Evolutionary conservation across 2,113 vertebrate genomes (phyloP).

Genomic region (Archilochus colubris): DNA sequence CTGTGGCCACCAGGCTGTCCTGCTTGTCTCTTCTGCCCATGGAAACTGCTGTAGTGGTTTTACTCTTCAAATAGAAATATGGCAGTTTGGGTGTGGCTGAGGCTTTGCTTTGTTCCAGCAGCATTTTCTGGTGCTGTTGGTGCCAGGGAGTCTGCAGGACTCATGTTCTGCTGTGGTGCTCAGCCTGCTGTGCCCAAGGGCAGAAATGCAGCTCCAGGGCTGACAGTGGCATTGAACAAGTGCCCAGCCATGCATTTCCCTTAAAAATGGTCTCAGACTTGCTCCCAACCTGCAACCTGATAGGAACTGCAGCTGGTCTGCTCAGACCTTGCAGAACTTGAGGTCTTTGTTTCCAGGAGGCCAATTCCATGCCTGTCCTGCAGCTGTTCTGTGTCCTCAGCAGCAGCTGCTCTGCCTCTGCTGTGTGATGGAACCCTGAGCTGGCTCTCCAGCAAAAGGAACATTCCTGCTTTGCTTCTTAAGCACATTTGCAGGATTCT

Average conservation of each 20-base stretch:
- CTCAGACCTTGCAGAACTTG: neutral
- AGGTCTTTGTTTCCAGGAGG: neutral
- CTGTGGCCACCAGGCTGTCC: neutral
- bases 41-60: neutral
- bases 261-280: neutral
- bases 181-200: neutral
- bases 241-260: neutral
- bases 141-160: neutral
- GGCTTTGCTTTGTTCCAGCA: neutral
- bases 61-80: rapidly evolving
- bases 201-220: neutral
- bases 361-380: neutral
- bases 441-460: neutral
- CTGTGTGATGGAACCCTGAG: neutral
- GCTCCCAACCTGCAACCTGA: neutral
- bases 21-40: neutral
- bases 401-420: neutral
- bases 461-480: neutral
- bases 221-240: neutral
- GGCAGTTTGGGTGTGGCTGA: neutral
- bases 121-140: neutral
- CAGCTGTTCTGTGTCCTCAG: neutral
- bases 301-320: neutral
- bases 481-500: neutral
- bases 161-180: neutral